Conservation (phyloP, 1,140 invertebrate species). For the Neuroterus valhalla region DNA sequence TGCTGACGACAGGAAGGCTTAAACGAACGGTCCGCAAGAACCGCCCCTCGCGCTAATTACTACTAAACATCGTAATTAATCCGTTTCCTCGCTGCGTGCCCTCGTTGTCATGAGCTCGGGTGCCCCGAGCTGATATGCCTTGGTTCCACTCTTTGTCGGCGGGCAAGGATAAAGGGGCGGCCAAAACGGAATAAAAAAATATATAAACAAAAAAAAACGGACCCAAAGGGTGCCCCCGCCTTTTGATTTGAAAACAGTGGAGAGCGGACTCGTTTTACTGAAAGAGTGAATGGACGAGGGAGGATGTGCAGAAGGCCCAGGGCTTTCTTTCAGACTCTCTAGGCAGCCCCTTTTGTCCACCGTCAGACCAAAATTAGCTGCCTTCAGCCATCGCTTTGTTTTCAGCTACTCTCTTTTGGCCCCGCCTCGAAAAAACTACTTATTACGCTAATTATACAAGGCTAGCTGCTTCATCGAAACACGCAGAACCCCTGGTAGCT, state of each 20-base stretch:
- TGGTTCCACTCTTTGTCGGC: constrained; percentile 67
- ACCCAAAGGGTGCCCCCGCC: constrained; percentile 69
- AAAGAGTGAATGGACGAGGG: constrained; percentile 69
- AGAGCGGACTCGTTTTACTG: constrained; percentile 56
- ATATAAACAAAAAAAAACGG: constrained; percentile 59
- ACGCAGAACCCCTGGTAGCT: constrained; percentile 48
- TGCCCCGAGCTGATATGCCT: constrained; percentile 58
- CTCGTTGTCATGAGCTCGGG: constrained; percentile 52
- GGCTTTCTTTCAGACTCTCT: constrained; percentile 59
- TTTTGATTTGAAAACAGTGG: constrained; percentile 68
- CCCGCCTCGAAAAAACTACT: constrained; percentile 72
- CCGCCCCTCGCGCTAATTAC: constrained; percentile 65
- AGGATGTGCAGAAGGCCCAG: constrained; percentile 66
- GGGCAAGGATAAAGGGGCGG: constrained; percentile 57
- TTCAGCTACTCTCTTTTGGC: constrained; percentile 58
- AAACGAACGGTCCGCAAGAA: constrained; percentile 48
- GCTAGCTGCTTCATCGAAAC: constrained; percentile 57
- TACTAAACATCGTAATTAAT: constrained; percentile 69
- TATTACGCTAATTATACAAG: constrained; percentile 75
- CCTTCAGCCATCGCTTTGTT: constrained; percentile 70
- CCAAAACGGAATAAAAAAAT: constrained; percentile 57
- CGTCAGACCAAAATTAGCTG: constrained; percentile 67
- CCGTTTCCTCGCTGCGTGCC: constrained; percentile 57
- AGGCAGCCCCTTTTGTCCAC: constrained; percentile 66
- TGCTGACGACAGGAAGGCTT: constrained; percentile 28